Evolutionary conservation across 1,140 invertebrate species (phyloP), one percentile per base, ranked within the genome.

Genomic region (Macrobrachium rosenbergii): DNA sequence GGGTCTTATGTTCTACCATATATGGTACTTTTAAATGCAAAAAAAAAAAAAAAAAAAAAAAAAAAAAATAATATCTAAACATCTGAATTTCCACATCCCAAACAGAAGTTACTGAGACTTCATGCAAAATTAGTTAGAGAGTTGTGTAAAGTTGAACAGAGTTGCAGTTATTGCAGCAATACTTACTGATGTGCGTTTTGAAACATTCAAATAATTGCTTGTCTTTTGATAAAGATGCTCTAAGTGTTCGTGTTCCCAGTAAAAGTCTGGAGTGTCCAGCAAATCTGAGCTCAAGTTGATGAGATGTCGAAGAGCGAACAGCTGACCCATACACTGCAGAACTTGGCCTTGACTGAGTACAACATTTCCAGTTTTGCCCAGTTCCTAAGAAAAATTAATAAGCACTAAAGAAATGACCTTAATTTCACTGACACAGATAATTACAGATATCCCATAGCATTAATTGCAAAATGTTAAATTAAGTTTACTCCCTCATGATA

Each of bases 221-320:
- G 95, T 96, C 90, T 95, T 94, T 77, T 95, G 93, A 91, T 98
- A 99, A 0, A 99, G 92, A 0, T 91, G 92, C 93, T 98, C 98
- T 8, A 99, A 93, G 63, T 96, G 93, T 90, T 98, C 96, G 78
- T 96, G 94, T 90, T 99, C 98, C 98, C 98, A 99, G 91, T 99
- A 99, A 92, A 99, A 99, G 92, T 99, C 98, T 0, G 98, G 98
- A 0, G 96, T 97, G 91, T 99, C 98, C 64, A 99, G 91, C 11
- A 99, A 93, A 92, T 99, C 98, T 0, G 98, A 99, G 88, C 96
- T 97, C 73, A 99, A 93, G 92, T 98, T 99, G 12, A 99, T 95
- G 5, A 95, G 93, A 92, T 99, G 98, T 63, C 97, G 93, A 37
- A 99, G 92, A 2, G 96, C 95, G 92, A 98, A 98, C 17, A 99